Conservation (phyloP, 2,888 invertebrate species). For the Drosophila sordidula region DNA sequence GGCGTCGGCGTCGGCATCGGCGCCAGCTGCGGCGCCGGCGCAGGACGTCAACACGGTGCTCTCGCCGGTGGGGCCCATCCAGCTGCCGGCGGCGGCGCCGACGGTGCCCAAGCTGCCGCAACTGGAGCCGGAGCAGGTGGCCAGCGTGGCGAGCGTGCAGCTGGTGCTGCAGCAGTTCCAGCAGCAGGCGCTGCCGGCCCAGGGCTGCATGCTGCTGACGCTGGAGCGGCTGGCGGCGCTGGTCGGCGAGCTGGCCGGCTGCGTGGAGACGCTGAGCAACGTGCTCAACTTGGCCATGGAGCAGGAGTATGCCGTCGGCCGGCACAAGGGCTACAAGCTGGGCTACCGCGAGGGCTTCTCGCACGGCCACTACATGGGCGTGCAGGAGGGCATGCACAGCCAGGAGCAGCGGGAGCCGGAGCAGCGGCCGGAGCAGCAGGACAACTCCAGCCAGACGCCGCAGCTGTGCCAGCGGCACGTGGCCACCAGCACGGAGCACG, state of each 20-base stretch:
- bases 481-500: constrained; percentile 4
- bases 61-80: constrained; percentile 42
- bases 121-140: constrained; percentile 56
- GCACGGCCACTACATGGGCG: constrained; percentile 64
- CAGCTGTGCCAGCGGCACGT: background rate
- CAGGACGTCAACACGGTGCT: constrained; percentile 20
- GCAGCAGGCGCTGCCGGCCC: constrained; percentile 11
- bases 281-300: constrained; percentile 65
- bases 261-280: constrained; percentile 54
- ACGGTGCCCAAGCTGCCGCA: constrained; percentile 47
- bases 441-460: constrained; percentile 18
- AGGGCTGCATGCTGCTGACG: constrained; percentile 17
- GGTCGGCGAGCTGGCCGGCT: constrained; percentile 44
- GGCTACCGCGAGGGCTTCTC: constrained; percentile 65
- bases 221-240: constrained; percentile 28
- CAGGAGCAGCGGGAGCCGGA: background rate
- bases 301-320: constrained; percentile 60
- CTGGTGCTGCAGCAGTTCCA: constrained; percentile 41
- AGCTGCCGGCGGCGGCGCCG: constrained; percentile 31
- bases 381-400: constrained; percentile 53
- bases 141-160: constrained; percentile 51
- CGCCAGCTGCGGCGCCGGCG: background rate
- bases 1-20: background rate
- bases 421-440: background rate
- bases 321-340: constrained; percentile 50